Evolutionary conservation across 2,888 invertebrate species (phyloP).

Genomic region (Tupiocoris notatus): DNA sequence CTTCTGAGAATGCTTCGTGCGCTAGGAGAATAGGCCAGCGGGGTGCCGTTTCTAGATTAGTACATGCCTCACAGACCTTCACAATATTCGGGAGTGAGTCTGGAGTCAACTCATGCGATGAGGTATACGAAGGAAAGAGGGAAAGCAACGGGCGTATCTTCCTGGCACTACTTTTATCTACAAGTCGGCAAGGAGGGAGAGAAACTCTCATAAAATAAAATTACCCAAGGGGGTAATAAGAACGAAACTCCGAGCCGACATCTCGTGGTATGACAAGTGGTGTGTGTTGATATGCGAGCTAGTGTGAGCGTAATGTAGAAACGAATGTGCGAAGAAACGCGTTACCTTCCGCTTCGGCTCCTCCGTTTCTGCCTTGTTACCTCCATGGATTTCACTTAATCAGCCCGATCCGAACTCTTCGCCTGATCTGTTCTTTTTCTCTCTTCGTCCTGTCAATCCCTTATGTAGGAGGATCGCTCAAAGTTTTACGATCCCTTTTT

Average conservation of each 20-base stretch:
- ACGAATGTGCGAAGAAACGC: not conserved
- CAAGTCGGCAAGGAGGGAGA: slow-evolving; percentile 3
- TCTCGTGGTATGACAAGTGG: not conserved
- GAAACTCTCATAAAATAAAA: slow-evolving; percentile 21
- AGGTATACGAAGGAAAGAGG: not conserved
- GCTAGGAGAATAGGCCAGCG: slow-evolving; percentile 2
- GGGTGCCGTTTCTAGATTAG: slow-evolving; percentile 9
- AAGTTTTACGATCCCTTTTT: too few species aligned
- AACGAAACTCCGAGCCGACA: not conserved
- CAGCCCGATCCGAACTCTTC: not conserved
- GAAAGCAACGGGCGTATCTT: not conserved
- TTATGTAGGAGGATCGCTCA: too few species aligned
- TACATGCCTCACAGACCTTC: slow-evolving; percentile 22
- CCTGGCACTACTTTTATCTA: not conserved
- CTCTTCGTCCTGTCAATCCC: not conserved
- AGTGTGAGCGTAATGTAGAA: not conserved
- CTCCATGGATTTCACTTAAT: slow-evolving; percentile 2
- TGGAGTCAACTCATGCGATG: not conserved
- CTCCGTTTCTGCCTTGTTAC: slow-evolving; percentile 17
- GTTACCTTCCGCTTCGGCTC: slow-evolving; percentile 7
- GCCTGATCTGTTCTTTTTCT: not conserved
- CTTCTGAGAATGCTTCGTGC: not conserved
- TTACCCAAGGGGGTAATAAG: slow-evolving; percentile 26
- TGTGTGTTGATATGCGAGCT: not conserved
- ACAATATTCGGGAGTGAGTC: slow-evolving; percentile 5